Conservation (phyloP, 2,113 vertebrate species). For the Phainopepla nitens region DNA sequence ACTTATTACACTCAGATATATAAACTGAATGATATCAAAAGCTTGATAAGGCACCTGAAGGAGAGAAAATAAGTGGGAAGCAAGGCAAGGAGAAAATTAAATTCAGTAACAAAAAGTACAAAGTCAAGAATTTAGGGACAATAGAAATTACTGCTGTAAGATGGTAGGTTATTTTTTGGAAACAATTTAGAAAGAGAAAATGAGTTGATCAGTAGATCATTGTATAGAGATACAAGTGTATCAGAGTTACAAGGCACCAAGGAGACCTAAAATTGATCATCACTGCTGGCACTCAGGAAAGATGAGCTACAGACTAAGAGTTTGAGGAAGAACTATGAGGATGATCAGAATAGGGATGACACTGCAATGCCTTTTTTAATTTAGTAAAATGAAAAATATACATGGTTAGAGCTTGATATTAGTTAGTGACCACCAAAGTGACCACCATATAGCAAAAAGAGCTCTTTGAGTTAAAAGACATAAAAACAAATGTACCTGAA, state of each 20-base stretch:
- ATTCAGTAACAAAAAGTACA: not conserved
- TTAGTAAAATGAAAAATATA: not conserved
- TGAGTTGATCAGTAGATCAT: not conserved
- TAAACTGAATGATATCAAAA: not conserved
- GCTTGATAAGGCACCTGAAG: not conserved
- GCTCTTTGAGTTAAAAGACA: not conserved
- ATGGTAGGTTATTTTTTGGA: not conserved
- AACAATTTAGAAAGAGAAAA: not conserved
- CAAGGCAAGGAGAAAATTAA: not conserved
- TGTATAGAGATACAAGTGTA: not conserved
- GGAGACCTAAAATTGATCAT: not conserved
- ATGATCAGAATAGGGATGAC: not conserved
- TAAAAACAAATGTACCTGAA: not conserved
- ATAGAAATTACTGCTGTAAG: not conserved
- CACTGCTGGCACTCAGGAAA: not conserved
- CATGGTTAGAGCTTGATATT: not conserved
- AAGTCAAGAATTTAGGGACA: not conserved
- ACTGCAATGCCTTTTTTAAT: not conserved
- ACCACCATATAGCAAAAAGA: not conserved
- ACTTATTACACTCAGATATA: not conserved
- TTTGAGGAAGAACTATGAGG: not conserved
- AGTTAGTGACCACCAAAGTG: not conserved
- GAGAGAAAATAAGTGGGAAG: not conserved
- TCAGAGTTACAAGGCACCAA: not conserved
- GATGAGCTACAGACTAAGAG: not conserved